Percentiles rank a stretch among this genome's conserved stretches.
Evolutionary conservation across 2,888 invertebrate genomes (phyloP).

Genomic region (Ashinkailepas kermadecensis): DNA sequence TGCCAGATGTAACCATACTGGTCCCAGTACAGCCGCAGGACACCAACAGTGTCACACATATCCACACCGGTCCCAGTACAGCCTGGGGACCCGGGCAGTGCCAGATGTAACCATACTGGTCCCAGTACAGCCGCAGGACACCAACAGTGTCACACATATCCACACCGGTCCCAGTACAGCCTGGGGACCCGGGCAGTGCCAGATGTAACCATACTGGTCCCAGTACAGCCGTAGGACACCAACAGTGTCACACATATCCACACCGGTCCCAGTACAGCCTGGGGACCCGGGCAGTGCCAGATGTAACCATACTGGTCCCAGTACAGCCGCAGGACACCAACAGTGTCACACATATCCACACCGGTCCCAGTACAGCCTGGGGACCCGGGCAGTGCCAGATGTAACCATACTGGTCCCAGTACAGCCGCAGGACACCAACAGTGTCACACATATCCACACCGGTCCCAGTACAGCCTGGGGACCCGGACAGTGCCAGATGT

Average conservation of each 20-base stretch:
- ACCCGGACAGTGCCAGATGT: not conserved
- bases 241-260: too few relatives aligned
- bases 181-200: slow-evolving; percentile 37
- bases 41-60: too few relatives aligned
- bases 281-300: slow-evolving; percentile 11
- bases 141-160: too few relatives aligned
- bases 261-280: slow-evolving; percentile 60
- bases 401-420: not conserved
- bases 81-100: slow-evolving; percentile 40
- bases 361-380: slow-evolving; percentile 56
- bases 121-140: too few relatives aligned
- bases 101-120: not conserved
- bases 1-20: not conserved
- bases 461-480: slow-evolving; percentile 53
- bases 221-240: too few relatives aligned
- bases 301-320: not conserved
- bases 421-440: too few relatives aligned
- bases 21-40: too few relatives aligned
- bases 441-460: slow-evolving; percentile 42
- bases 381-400: not conserved
- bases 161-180: slow-evolving; percentile 57
- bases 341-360: slow-evolving; percentile 38
- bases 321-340: too few relatives aligned
- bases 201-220: not conserved
- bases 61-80: slow-evolving; percentile 55